Conservation (phyloP, 2,888 invertebrate species). For the Agriotes lineatus region DNA sequence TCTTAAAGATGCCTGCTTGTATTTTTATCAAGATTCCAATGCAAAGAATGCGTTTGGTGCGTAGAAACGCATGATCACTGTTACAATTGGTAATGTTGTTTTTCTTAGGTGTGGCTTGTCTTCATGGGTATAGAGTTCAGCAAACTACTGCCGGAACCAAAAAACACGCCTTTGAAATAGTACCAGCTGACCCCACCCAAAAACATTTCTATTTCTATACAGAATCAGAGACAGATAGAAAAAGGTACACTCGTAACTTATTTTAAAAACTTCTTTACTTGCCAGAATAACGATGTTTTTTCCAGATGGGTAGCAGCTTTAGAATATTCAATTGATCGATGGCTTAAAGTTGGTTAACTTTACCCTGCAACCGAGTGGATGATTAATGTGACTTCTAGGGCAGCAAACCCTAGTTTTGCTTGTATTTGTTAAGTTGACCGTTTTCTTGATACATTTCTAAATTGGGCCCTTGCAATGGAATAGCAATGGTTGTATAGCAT, state of each 20-base stretch:
- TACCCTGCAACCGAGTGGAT: conserved; percentile 23
- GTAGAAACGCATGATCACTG: conserved; percentile 38
- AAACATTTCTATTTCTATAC: conserved; percentile 93
- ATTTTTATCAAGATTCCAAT: conserved; percentile 91
- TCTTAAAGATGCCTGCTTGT: conserved; percentile 93
- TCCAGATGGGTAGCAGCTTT: conserved; percentile 92
- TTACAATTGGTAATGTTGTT: neutral
- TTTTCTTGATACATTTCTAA: conserved; percentile 28
- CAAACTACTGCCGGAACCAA: conserved; percentile 86
- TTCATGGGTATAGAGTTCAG: conserved; percentile 94
- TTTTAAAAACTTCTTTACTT: no score
- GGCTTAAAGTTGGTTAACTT: conserved; percentile 75
- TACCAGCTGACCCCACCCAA: conserved; percentile 88
- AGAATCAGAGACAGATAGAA: conserved; percentile 94
- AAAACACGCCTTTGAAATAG: conserved; percentile 91
- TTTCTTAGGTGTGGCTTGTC: conserved; percentile 79
- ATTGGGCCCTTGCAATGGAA: conserved; percentile 30
- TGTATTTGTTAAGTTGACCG: conserved; percentile 26
- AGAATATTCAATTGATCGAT: conserved; percentile 90
- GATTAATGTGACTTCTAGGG: conserved; percentile 16
- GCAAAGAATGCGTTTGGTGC: conserved; percentile 91
- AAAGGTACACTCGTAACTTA: no score
- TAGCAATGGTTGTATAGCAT: conserved; percentile 37
- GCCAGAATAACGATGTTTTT: neutral
- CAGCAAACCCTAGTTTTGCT: conserved; percentile 32